These are phyloP conservation scores for Eucera pruinosa DNA, from an alignment of 2,888 invertebrate species.

Conservation along the genomic window DNA sequence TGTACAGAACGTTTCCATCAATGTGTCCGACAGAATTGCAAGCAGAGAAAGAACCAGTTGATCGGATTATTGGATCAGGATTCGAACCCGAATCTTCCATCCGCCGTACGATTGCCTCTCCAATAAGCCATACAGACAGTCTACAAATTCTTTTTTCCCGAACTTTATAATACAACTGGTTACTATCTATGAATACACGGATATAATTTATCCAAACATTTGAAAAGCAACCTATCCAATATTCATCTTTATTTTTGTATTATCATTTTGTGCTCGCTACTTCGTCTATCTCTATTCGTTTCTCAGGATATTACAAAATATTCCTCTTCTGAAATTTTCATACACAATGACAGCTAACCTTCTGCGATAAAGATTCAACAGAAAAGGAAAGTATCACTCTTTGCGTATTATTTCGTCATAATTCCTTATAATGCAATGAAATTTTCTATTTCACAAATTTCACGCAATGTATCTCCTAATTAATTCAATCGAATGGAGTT, in stretches of 20 bases:
- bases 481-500: not conserved
- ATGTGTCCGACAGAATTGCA: conserved; percentile 4
- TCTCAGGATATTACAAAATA: too few relatives aligned
- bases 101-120: not conserved
- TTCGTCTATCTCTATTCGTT: too few relatives aligned
- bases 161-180: not conserved
- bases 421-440: too few relatives aligned
- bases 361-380: too few relatives aligned
- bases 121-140: not conserved
- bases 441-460: not conserved
- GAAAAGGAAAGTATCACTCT: too few relatives aligned
- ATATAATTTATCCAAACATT: not conserved
- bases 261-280: too few relatives aligned
- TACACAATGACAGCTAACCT: too few relatives aligned
- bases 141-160: not conserved
- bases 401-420: too few relatives aligned
- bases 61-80: conserved; percentile 30
- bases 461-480: not conserved
- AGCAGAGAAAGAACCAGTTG: conserved; percentile 9
- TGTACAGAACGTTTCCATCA: conserved; percentile 3
- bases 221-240: too few relatives aligned
- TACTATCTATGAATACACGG: not conserved
- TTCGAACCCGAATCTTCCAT: conserved; percentile 16
- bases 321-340: too few relatives aligned
- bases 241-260: too few relatives aligned